phyloP scores from a whole-genome alignment of 2,797 vertebrate genomes.

The Rhinophrynus dorsalis region DNA sequence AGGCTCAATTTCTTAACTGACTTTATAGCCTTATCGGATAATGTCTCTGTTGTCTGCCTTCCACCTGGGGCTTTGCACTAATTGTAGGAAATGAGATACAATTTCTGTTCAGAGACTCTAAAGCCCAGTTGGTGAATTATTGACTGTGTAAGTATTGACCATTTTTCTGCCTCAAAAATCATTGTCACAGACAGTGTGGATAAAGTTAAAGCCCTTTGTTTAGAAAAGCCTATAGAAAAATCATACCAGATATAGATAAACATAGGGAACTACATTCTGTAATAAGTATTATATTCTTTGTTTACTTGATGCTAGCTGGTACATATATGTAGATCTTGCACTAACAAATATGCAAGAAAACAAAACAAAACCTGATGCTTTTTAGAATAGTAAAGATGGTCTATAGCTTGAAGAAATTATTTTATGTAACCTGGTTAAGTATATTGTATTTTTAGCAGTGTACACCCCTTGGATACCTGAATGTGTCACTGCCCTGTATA shows the following conservation, averaged over 20 bases:
- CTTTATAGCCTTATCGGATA: slow-evolving; percentile 29
- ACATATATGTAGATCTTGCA: too few relatives aligned
- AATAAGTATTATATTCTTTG: too few relatives aligned
- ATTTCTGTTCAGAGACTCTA: neutral
- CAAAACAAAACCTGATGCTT: too few relatives aligned
- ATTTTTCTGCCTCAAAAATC: neutral
- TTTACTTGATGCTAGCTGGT: too few relatives aligned
- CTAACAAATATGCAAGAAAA: too few relatives aligned
- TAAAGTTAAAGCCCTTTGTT: neutral
- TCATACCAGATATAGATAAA: neutral
- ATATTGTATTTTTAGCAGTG: too few relatives aligned
- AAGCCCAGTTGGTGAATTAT: slow-evolving; percentile 9
- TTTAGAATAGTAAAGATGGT: too few relatives aligned
- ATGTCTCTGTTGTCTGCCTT: slow-evolving; percentile 9
- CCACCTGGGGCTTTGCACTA: slow-evolving; percentile 24
- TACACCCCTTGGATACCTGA: too few relatives aligned
- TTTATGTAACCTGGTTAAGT: too few relatives aligned
- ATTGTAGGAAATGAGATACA: neutral
- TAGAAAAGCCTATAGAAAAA: neutral
- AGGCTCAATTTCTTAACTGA: slow-evolving; percentile 29
- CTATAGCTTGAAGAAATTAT: too few relatives aligned
- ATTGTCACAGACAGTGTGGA: neutral
- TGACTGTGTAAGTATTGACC: neutral
- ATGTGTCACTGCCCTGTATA: too few relatives aligned
- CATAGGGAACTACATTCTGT: too few relatives aligned